A percentile compares a stretch with the other conserved stretches of the same genome.
These are phyloP conservation scores for Holocentrus rufus DNA, from an alignment of 2,797 vertebrate genomes.

Conservation along the genomic window DNA sequence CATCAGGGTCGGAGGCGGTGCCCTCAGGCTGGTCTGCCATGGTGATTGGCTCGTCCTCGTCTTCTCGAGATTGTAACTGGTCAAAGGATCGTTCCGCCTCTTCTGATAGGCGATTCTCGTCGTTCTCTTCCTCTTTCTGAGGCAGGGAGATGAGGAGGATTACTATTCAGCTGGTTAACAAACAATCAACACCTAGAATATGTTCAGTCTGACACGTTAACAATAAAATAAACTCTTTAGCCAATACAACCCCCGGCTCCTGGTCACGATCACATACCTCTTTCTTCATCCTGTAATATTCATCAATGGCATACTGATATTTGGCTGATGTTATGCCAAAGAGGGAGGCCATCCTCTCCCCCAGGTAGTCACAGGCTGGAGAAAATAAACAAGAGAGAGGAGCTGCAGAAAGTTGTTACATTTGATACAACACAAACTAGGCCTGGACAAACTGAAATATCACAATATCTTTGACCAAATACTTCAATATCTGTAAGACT, in stretches of 20 bases:
- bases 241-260: neutral
- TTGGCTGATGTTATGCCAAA: constrained; percentile 96
- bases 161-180: neutral
- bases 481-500: too few relatives aligned
- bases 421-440: neutral
- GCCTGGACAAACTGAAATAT: too few relatives aligned
- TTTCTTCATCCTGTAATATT: constrained; percentile 96
- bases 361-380: constrained; percentile 95
- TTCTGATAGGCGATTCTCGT: constrained; percentile 91
- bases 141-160: neutral
- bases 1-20: constrained; percentile 76
- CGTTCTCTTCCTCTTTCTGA: constrained; percentile 91
- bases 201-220: too few relatives aligned
- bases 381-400: neutral
- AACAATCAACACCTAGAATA: neutral
- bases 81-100: constrained; percentile 87
- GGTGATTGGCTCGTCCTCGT: constrained; percentile 64
- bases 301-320: constrained; percentile 98
- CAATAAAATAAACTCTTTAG: neutral
- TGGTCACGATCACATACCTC: constrained; percentile 84
- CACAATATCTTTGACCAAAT: too few relatives aligned
- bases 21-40: constrained; percentile 78
- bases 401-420: neutral
- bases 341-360: constrained; percentile 95
- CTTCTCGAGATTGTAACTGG: constrained; percentile 78